A percentile compares a stretch with the other conserved stretches of the same genome.
phyloP scores from a whole-genome alignment of 2,888 invertebrate genomes.

The Imbricaverruca yamaguchii region DNA sequence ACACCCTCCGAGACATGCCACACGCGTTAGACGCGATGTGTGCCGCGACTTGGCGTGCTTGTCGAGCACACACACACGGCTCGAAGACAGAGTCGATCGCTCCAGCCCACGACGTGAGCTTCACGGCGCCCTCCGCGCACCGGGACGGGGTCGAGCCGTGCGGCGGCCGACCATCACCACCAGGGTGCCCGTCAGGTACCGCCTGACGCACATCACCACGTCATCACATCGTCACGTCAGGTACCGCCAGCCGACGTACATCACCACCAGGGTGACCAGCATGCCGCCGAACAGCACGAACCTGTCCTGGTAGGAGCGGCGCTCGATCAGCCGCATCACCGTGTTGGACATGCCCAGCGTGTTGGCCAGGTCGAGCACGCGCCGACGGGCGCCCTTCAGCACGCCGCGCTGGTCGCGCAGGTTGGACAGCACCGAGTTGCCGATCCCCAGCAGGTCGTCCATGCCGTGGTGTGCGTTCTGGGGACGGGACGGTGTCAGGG shows the following conservation, averaged over 20 bases:
- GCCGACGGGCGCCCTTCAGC: slow-evolving; percentile 75
- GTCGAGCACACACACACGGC: no score
- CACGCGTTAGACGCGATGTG: no score
- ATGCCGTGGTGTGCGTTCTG: slow-evolving; percentile 70
- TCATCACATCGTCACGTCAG: slow-evolving; percentile 25
- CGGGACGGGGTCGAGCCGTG: no score
- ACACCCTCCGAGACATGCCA: no score
- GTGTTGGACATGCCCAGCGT: slow-evolving; percentile 89
- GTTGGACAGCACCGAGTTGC: slow-evolving; percentile 65
- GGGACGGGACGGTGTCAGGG: slow-evolving; percentile 28
- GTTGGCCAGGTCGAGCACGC: slow-evolving; percentile 81
- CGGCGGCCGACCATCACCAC: neutral
- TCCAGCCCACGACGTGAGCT: no score
- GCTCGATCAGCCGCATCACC: slow-evolving; percentile 87
- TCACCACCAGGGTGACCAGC: slow-evolving; percentile 68
- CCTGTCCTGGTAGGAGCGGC: slow-evolving; percentile 78
- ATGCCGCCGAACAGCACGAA: slow-evolving; percentile 80
- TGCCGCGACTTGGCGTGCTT: no score
- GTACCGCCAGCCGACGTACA: slow-evolving; percentile 62
- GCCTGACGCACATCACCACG: slow-evolving; percentile 67
- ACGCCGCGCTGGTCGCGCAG: slow-evolving; percentile 73
- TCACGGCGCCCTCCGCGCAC: no score
- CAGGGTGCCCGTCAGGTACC: slow-evolving; percentile 40
- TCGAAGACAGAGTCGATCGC: no score
- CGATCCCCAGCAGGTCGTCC: slow-evolving; percentile 77